A percentile compares a stretch with the other conserved stretches of the same genome.
Evolutionary conservation across 1,140 invertebrate genomes (phyloP).

Genomic region (Trypoxylus dichotomus): DNA sequence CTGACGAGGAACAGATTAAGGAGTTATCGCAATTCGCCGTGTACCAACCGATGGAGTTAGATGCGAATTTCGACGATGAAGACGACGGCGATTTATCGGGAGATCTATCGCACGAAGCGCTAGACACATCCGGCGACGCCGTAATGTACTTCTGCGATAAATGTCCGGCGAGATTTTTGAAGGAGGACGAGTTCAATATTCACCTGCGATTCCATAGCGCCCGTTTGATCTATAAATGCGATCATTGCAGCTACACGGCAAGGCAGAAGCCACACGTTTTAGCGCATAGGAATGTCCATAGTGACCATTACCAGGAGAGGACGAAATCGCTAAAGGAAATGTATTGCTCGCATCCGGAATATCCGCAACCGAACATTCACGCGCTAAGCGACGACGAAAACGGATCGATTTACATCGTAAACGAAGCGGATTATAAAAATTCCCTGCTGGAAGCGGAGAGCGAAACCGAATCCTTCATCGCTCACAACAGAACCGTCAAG

Average conservation of each 20-base stretch:
- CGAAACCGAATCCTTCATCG: slow-evolving; percentile 33
- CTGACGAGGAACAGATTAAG: slow-evolving; percentile 68
- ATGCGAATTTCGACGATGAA: slow-evolving; percentile 36
- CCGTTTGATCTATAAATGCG: slow-evolving; percentile 67
- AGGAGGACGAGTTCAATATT: slow-evolving; percentile 67
- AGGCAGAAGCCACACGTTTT: slow-evolving; percentile 68
- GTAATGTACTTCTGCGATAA: slow-evolving; percentile 64
- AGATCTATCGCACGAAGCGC: slow-evolving; percentile 11
- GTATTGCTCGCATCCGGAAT: slow-evolving; percentile 63
- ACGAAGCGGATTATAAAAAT: slow-evolving; percentile 40
- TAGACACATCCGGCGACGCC: slow-evolving; percentile 39
- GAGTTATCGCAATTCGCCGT: not conserved
- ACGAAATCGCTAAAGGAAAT: slow-evolving; percentile 71
- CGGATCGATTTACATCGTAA: slow-evolving; percentile 64
- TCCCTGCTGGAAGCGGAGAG: slow-evolving; percentile 33
- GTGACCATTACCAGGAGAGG: slow-evolving; percentile 78
- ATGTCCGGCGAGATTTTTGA: slow-evolving; percentile 75
- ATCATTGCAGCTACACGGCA: slow-evolving; percentile 78
- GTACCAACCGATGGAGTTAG: not conserved
- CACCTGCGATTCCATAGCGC: slow-evolving; percentile 69
- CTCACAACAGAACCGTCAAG: slow-evolving; percentile 51
- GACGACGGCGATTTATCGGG: slow-evolving; percentile 40
- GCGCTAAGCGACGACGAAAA: slow-evolving; percentile 53
- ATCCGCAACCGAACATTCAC: slow-evolving; percentile 65
- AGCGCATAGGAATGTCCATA: slow-evolving; percentile 78